Percentiles rank a stretch among this genome's conserved stretches.
phyloP scores from a whole-genome alignment of 2,797 vertebrate species.

The Gymnothorax javanicus region DNA sequence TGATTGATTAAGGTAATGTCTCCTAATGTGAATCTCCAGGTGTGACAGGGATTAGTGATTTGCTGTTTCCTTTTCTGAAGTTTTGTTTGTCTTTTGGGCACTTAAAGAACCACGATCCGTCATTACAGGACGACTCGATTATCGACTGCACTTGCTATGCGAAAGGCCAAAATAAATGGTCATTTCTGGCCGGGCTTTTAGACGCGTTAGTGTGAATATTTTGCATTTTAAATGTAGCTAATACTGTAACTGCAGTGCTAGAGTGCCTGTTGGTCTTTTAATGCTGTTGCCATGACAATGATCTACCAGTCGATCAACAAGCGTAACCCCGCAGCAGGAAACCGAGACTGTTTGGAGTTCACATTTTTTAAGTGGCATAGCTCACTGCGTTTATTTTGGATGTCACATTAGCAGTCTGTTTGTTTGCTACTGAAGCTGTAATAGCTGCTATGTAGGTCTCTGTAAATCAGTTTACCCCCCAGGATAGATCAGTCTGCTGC shows the following conservation, averaged over 20 bases:
- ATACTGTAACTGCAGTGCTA: background rate
- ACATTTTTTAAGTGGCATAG: background rate
- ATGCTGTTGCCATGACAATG: background rate
- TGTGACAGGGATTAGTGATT: background rate
- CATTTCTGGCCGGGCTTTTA: background rate
- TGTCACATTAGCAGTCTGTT: background rate
- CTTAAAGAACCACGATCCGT: background rate
- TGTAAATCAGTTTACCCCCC: background rate
- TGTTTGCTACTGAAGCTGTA: background rate
- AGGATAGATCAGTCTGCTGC: background rate
- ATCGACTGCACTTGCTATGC: background rate
- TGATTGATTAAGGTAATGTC: no score
- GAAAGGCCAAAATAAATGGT: background rate
- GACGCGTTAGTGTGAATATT: background rate
- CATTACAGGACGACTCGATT: background rate
- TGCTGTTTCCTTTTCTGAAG: background rate
- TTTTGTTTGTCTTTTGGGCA: background rate
- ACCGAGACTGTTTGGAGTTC: background rate
- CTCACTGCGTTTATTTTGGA: background rate
- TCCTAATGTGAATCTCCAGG: no score
- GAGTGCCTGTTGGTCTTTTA: background rate
- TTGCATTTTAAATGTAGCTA: background rate
- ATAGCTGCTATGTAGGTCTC: conserved; percentile 7
- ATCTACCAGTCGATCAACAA: background rate
- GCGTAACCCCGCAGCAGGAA: background rate